Evolutionary conservation across 2,113 vertebrate genomes (phyloP), one percentile per base, ranked within the genome.

Genomic region (Numenius arquata): DNA sequence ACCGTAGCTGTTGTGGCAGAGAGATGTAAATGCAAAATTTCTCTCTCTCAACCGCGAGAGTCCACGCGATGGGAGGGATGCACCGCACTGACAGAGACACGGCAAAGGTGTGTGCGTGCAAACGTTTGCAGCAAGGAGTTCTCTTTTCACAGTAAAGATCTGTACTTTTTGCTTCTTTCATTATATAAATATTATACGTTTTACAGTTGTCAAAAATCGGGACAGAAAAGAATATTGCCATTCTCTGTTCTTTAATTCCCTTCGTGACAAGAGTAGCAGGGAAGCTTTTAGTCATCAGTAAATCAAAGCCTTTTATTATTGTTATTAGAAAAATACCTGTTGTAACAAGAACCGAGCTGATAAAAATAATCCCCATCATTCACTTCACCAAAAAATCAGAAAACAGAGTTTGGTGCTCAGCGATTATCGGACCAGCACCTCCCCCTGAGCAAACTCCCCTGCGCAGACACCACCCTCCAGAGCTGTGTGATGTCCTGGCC

Each of bases 61-160:
- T 12, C 30, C 41, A 6, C 11, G 2, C 22, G 47, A 53, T 5
- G 29, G 45, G 68, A 32, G 10, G 15, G 81, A 65, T 10, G 77
- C 11, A 38, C 55, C 5, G 9, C 38, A 14, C 25, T 5, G 61
- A 47, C n/a, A 43, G 22, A 36, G 40, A 48, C 41, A 62, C 0
- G 1, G 16, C 15, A 10, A n/a, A 50, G 58, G 52, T 0, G n/a
- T 15, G 38, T 4, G n/a, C 3, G 5, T 5, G 12, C 5, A 2
- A 20, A 25, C 8, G 41, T 47, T 11, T 38, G 53, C 45, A 66
- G 77, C 84, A 30, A 15, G 1, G 12, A 27, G 53, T 34, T 41
- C 38, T 8, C 58, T 27, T 32, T 11, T 36, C 70, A 41, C 56
- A 48, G 26, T 11, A 11, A 30, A 50, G 65, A 73, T 18, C 79